These are phyloP conservation scores for Penaeus indicus DNA, from an alignment of 1,140 invertebrate species.

Conservation along the genomic window DNA sequence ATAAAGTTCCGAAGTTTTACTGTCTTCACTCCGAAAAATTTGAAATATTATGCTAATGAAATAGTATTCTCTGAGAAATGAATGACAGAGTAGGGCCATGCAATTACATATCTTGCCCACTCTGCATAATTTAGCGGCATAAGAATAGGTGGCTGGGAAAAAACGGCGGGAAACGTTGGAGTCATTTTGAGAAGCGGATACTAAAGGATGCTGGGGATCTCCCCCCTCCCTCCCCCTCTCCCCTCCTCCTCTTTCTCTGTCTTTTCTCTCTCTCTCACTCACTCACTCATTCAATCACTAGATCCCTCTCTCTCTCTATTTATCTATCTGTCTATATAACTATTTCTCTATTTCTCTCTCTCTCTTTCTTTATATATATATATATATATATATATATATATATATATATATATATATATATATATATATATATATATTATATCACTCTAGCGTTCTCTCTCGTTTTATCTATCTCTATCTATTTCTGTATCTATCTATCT, in stretches of 20 bases:
- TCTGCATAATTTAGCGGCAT: conserved; percentile 34
- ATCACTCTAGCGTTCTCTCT: too few species aligned
- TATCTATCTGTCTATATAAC: neutral
- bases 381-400: too few species aligned
- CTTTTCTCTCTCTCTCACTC: neutral
- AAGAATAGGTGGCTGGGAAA: conserved; percentile 26
- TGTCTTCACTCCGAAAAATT: conserved; percentile 38
- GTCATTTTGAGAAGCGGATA: conserved; percentile 23
- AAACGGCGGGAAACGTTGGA: conserved; percentile 13
- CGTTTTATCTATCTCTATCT: neutral
- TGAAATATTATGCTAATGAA: conserved; percentile 62
- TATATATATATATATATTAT: too few species aligned
- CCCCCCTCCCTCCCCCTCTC: neutral
- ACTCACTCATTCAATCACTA: too few species aligned
- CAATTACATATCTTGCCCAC: conserved; percentile 37
- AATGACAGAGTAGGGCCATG: conserved; percentile 28
- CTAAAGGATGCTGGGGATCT: neutral
- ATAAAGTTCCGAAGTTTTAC: conserved; percentile 54
- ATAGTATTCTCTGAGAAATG: conserved; percentile 51
- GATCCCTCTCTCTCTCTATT: neutral
- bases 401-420: too few species aligned
- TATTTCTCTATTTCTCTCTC: neutral
- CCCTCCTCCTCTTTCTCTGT: neutral
- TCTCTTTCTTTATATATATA: too few species aligned
- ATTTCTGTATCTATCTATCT: too few species aligned